A percentile compares a stretch with the other conserved stretches of the same genome.
Conservation (phyloP, 2,113 vertebrate genomes). For the Anoplopoma fimbria region DNA sequence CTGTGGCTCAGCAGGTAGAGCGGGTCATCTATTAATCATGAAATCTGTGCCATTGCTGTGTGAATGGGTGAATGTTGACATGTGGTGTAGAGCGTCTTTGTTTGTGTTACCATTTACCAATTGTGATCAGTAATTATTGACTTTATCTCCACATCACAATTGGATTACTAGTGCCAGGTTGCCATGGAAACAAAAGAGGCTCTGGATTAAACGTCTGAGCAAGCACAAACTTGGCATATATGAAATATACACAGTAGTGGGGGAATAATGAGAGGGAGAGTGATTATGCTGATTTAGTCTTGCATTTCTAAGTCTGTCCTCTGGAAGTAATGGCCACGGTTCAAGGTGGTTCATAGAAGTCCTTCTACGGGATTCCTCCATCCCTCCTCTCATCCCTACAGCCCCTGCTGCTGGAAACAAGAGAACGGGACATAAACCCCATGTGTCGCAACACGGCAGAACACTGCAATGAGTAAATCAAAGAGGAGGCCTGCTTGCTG, state of each 20-base stretch:
- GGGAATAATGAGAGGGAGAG: conserved; percentile 18
- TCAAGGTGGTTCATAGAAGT: conserved; percentile 1
- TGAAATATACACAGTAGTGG: conserved; percentile 16
- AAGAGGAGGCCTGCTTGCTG: conserved; percentile 29
- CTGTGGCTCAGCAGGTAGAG: background rate
- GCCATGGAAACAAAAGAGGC: conserved; percentile 48
- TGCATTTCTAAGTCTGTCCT: background rate
- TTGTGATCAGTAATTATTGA: conserved; percentile 8
- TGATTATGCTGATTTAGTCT: background rate
- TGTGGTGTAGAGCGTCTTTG: background rate
- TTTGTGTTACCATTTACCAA: background rate
- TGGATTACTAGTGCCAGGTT: conserved; percentile 28
- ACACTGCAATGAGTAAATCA: conserved; percentile 53
- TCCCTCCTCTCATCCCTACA: background rate
- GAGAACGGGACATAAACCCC: conserved; percentile 28
- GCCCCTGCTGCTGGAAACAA: conserved; percentile 27
- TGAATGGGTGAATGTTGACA: background rate
- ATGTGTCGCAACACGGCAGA: conserved; percentile 45
- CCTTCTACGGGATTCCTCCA: conserved; percentile 30
- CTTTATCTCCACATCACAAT: conserved; percentile 6
- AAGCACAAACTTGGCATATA: conserved; percentile 18
- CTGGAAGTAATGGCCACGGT: background rate
- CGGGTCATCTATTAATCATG: background rate
- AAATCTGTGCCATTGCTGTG: background rate
- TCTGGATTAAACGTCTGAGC: conserved; percentile 5